phyloP scores from a whole-genome alignment of 2,797 vertebrate species.

The Orestias chungarensis region DNA sequence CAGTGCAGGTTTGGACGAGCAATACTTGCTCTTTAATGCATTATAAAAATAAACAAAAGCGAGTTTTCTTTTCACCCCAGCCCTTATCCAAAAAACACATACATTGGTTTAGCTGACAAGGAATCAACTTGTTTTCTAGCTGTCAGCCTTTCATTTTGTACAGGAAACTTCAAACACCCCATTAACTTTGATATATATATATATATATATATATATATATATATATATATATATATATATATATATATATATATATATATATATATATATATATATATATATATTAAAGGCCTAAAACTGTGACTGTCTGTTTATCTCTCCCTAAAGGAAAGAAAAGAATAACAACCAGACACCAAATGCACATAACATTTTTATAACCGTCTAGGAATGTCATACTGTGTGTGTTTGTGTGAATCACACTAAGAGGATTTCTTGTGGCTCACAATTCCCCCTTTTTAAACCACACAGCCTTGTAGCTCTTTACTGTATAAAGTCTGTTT shows the following conservation, averaged over 20 bases:
- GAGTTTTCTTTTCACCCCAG: not conserved
- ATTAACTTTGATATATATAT: not conserved
- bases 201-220: too few species aligned
- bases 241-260: too few species aligned
- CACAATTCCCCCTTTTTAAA: slow-evolving; percentile 24
- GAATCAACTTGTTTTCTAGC: not conserved
- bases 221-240: too few species aligned
- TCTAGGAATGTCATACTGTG: slow-evolving; percentile 46
- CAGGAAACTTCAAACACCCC: not conserved
- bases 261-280: too few species aligned
- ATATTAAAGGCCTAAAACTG: too few species aligned
- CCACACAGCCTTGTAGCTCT: not conserved
- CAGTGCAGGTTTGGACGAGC: not conserved
- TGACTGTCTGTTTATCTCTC: slow-evolving; percentile 34
- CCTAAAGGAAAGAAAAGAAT: slow-evolving; percentile 18
- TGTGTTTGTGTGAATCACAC: slow-evolving; percentile 21
- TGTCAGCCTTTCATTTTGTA: not conserved
- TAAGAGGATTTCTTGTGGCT: slow-evolving; percentile 31
- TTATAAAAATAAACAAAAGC: not conserved
- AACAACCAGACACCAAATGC: slow-evolving; percentile 21
- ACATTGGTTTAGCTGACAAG: not conserved
- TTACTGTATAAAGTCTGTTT: not conserved
- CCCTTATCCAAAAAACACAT: not conserved
- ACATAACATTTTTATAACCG: slow-evolving; percentile 45
- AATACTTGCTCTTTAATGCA: not conserved